Conservation (phyloP, 2,113 vertebrate genomes). For the Halichoeres trimaculatus region DNA sequence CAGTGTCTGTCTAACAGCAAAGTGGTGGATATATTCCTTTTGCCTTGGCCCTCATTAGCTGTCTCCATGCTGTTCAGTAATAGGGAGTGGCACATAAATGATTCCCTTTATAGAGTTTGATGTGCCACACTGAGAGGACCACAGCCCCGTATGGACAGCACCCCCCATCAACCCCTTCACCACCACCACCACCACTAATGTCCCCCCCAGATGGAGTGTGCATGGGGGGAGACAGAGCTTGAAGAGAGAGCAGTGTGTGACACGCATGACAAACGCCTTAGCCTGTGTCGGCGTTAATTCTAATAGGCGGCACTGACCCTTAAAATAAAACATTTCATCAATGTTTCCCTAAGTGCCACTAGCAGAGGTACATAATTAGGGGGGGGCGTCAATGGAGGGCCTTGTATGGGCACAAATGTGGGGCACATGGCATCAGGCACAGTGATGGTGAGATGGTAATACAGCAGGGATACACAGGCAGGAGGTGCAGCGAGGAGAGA, state of each 20-base stretch:
- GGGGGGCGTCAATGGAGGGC: conserved; percentile 58
- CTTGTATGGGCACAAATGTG: conserved; percentile 9
- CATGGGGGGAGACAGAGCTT: conserved; percentile 43
- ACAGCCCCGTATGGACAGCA: conserved; percentile 83
- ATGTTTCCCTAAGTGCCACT: conserved; percentile 76
- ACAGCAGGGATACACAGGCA: conserved; percentile 49
- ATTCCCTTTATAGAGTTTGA: conserved; percentile 93
- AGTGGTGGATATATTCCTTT: conserved; percentile 84
- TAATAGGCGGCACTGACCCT: conserved; percentile 82
- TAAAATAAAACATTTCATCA: conserved; percentile 79
- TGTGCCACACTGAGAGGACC: conserved; percentile 88
- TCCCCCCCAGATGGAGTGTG: conserved; percentile 58
- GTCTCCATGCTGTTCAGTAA: conserved; percentile 90
- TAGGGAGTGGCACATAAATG: conserved; percentile 90
- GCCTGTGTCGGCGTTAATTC: conserved; percentile 73
- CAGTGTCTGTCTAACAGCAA: conserved; percentile 83
- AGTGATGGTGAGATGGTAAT: conserved; percentile 39
- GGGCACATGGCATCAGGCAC: conserved; percentile 32
- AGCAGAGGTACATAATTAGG: conserved; percentile 80
- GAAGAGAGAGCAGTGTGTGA: conserved; percentile 71
- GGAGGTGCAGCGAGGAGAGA: conserved; percentile 66
- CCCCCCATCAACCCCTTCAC: conserved; percentile 58
- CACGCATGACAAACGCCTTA: conserved; percentile 79
- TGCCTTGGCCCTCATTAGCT: conserved; percentile 88
- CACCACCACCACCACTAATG: conserved; percentile 10